Conservation (phyloP, 2,113 vertebrate species). For the Solea solea region DNA sequence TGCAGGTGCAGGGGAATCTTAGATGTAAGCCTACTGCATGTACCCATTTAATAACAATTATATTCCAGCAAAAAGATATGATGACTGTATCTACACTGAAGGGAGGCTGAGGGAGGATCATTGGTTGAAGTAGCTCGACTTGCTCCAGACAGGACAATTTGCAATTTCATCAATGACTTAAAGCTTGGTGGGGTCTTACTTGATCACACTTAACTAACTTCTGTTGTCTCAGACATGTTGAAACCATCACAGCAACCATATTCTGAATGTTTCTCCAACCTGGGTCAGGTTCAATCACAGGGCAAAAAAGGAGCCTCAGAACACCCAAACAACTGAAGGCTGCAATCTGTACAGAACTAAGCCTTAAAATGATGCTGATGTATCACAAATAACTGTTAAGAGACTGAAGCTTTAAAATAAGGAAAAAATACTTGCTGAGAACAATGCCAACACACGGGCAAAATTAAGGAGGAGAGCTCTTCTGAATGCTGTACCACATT, state of each 20-base stretch:
- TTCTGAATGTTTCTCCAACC: slow-evolving; percentile 31
- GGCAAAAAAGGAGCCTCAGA: slow-evolving; percentile 24
- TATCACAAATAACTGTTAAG: slow-evolving; percentile 44
- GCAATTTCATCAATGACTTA: slow-evolving; percentile 55
- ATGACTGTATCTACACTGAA: slow-evolving; percentile 42
- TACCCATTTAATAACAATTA: slow-evolving; percentile 49
- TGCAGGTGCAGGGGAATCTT: slow-evolving; percentile 43
- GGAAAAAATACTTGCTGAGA: slow-evolving; percentile 34
- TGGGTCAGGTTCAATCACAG: slow-evolving; percentile 23
- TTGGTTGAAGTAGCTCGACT: slow-evolving; percentile 34
- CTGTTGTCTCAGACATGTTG: slow-evolving; percentile 40
- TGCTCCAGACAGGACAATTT: slow-evolving; percentile 43
- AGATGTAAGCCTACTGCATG: slow-evolving; percentile 44
- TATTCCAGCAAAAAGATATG: slow-evolving; percentile 48
- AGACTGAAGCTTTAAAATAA: slow-evolving; percentile 56
- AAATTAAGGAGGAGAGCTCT: slow-evolving; percentile 31
- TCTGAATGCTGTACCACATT: slow-evolving; percentile 16
- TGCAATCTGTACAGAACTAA: slow-evolving; percentile 25
- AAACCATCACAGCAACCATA: slow-evolving; percentile 38
- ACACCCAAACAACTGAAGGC: slow-evolving; percentile 30
- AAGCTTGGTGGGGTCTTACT: slow-evolving; percentile 40
- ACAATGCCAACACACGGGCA: slow-evolving; percentile 13
- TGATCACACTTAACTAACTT: slow-evolving; percentile 50
- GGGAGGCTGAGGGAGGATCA: slow-evolving; percentile 31
- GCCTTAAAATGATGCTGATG: slow-evolving; percentile 27